Evolutionary conservation across 2,113 vertebrate species (phyloP).

Genomic region (Oncorhynchus keta): DNA sequence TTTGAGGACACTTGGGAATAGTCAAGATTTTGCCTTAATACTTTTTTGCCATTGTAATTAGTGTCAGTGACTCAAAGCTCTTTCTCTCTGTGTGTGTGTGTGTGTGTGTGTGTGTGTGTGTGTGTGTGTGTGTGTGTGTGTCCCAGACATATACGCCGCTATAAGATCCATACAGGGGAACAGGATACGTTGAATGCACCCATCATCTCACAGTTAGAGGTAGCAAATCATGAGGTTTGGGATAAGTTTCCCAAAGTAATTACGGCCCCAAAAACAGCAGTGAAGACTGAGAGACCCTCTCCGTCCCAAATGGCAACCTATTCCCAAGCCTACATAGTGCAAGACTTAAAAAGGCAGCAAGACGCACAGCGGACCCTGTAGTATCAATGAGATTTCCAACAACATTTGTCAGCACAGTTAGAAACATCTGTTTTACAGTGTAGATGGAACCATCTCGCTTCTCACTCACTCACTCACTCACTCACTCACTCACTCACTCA

Average conservation of each 20-base stretch:
- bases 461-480: too few relatives aligned
- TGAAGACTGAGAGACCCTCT: too few relatives aligned
- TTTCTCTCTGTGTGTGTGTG: too few relatives aligned
- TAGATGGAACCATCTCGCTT: too few relatives aligned
- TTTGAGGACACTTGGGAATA: slow-evolving; percentile 3
- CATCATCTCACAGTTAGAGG: not conserved
- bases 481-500: too few relatives aligned
- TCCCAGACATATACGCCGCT: not conserved
- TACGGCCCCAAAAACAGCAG: not conserved
- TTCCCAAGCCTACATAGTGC: too few relatives aligned
- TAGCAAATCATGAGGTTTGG: not conserved
- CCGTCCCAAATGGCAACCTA: not conserved
- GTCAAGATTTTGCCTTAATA: too few relatives aligned
- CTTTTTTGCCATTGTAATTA: too few relatives aligned
- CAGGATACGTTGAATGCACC: not conserved
- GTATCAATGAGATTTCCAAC: not conserved
- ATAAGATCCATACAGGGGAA: not conserved
- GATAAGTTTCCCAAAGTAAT: slow-evolving; percentile 1
- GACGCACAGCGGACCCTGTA: not conserved
- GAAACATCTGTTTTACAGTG: too few relatives aligned
- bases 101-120: too few relatives aligned
- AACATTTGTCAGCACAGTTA: not conserved
- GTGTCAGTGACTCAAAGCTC: too few relatives aligned
- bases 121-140: too few relatives aligned
- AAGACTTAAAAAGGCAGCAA: slow-evolving; percentile 24